Evolutionary conservation across 2,113 vertebrate genomes (phyloP).

Genomic region (Raja brachyura): DNA sequence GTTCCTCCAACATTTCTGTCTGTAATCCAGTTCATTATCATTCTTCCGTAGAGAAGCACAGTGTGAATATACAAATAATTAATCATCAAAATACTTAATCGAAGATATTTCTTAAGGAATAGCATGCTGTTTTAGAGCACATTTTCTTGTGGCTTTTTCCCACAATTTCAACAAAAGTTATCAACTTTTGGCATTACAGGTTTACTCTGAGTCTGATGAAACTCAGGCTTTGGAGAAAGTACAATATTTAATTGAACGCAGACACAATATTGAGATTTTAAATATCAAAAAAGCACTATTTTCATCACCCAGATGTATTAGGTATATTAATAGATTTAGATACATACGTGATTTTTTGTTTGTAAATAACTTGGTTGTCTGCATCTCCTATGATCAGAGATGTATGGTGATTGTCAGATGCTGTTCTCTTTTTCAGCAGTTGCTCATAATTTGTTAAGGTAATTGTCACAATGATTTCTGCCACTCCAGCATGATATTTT

Average conservation of each 20-base stretch:
- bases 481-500: constrained; percentile 64
- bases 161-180: background rate
- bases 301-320: background rate
- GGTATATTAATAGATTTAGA: background rate
- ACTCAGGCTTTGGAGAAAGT: background rate
- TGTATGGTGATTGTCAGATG: constrained; percentile 70
- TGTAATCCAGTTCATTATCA: background rate
- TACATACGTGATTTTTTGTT: constrained; percentile 73
- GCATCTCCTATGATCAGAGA: constrained; percentile 78
- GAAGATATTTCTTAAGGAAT: background rate
- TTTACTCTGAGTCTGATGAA: background rate
- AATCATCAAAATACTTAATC: background rate
- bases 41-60: background rate
- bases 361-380: constrained; percentile 79
- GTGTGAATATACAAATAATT: background rate
- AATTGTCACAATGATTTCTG: constrained; percentile 78
- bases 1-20: no score
- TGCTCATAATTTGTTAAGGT: constrained; percentile 76
- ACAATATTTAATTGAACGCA: background rate
- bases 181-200: background rate
- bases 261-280: background rate
- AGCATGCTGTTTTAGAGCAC: background rate
- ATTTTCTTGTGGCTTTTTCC: background rate
- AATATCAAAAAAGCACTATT: background rate
- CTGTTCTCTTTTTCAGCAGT: constrained; percentile 74